Evolutionary conservation across 1,140 invertebrate genomes (phyloP).

Genomic region (Zelostemma sp.): DNA sequence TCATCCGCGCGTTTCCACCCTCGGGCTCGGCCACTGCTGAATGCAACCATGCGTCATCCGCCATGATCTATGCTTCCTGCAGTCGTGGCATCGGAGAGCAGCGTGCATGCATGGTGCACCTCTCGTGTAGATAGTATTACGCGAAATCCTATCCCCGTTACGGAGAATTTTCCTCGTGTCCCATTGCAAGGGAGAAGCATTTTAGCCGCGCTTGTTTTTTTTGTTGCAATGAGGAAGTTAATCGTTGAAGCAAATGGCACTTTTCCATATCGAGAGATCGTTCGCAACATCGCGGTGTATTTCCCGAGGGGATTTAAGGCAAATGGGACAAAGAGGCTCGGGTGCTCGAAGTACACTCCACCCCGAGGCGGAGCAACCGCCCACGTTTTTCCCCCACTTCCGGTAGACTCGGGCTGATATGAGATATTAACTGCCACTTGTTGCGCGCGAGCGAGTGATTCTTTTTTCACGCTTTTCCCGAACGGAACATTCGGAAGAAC

Average conservation of each 20-base stretch:
- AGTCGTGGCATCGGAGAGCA: too few relatives aligned
- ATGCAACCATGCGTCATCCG: slow-evolving; percentile 68
- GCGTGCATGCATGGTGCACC: too few relatives aligned
- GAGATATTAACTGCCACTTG: slow-evolving; percentile 70
- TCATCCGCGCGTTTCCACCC: slow-evolving; percentile 68
- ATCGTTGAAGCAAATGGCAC: too few relatives aligned
- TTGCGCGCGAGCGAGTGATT: slow-evolving; percentile 55
- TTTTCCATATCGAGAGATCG: too few relatives aligned
- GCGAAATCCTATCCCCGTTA: too few relatives aligned
- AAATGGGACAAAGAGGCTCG: slow-evolving; percentile 23
- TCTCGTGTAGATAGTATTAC: too few relatives aligned
- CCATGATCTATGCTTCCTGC: slow-evolving; percentile 67
- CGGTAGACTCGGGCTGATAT: slow-evolving; percentile 58
- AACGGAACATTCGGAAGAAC: too few relatives aligned
- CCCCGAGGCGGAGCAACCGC: slow-evolving; percentile 53
- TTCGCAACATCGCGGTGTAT: too few relatives aligned
- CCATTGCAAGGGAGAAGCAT: too few relatives aligned
- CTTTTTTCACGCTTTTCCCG: slow-evolving; percentile 34
- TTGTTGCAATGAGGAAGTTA: too few relatives aligned
- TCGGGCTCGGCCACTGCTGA: slow-evolving; percentile 47
- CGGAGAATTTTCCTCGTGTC: too few relatives aligned
- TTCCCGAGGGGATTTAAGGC: slow-evolving; percentile 10
- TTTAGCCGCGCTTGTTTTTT: too few relatives aligned
- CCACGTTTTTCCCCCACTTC: slow-evolving; percentile 43
- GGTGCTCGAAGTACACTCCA: slow-evolving; percentile 33